These are phyloP conservation scores for Calliopsis andreniformis DNA, from an alignment of 1,140 invertebrate species.

Conservation along the genomic window DNA sequence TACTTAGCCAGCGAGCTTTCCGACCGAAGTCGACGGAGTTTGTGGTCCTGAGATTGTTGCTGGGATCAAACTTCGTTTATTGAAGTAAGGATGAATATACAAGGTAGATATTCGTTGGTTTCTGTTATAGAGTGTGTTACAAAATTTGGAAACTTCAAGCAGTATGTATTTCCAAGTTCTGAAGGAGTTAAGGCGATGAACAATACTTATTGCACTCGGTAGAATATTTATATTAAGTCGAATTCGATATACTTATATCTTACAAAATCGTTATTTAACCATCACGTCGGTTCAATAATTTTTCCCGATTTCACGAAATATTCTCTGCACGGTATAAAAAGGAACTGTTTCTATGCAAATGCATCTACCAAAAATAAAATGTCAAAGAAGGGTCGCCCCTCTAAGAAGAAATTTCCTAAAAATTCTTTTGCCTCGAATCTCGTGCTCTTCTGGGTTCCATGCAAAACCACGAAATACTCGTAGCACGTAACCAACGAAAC, in stretches of 20 bases:
- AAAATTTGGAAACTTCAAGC: too few relatives aligned
- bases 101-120: too few relatives aligned
- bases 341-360: slow-evolving; percentile 3
- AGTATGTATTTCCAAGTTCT: too few relatives aligned
- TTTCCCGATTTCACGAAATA: background rate
- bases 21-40: background rate
- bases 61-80: background rate
- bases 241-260: too few relatives aligned
- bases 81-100: too few relatives aligned
- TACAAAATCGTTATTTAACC: too few relatives aligned
- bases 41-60: background rate
- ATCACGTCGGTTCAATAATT: too few relatives aligned
- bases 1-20: background rate
- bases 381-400: background rate
- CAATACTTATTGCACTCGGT: too few relatives aligned
- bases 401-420: background rate
- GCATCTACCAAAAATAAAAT: slow-evolving; percentile 4
- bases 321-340: background rate
- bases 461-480: background rate
- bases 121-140: too few relatives aligned
- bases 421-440: background rate
- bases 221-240: too few relatives aligned
- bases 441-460: background rate
- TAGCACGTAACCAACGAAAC: too few relatives aligned
- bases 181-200: too few relatives aligned